A percentile compares a stretch with the other conserved stretches of the same genome.
Evolutionary conservation across 2,888 invertebrate species (phyloP).

Genomic region (Nesidiocoris tenuis): DNA sequence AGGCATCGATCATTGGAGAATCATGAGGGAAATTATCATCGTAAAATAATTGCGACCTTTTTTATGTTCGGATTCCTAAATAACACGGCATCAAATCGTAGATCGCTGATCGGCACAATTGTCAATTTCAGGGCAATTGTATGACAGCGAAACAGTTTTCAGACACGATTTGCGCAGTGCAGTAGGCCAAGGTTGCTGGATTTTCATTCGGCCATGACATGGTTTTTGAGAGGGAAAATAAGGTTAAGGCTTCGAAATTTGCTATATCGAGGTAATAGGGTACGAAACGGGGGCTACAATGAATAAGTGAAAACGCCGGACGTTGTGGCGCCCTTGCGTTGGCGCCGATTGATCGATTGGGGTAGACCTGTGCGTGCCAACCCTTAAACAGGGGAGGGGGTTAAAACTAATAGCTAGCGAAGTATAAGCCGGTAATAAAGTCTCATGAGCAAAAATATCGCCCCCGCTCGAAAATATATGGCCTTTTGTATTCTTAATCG

Average conservation of each 20-base stretch:
- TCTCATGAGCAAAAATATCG: not conserved
- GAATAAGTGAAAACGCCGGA: constrained; percentile 30
- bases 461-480: not conserved
- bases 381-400: not conserved
- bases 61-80: no score
- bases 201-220: not conserved
- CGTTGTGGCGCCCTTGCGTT: constrained; percentile 5
- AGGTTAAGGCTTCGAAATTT: not conserved
- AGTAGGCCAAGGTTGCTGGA: constrained; percentile 20
- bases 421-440: not conserved
- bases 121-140: no score
- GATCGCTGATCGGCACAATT: no score
- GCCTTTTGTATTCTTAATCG: not conserved
- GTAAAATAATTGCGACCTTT: no score
- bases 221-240: not conserved
- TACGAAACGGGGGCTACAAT: constrained; percentile 2
- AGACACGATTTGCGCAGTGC: not conserved
- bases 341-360: constrained; percentile 39
- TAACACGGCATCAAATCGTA: no score
- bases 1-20: no score
- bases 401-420: not conserved
- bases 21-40: no score
- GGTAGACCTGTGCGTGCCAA: constrained; percentile 17
- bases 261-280: not conserved
- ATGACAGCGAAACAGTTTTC: no score